Evolutionary conservation across 2,113 vertebrate genomes (phyloP).

Genomic region (Hyla sarda): DNA sequence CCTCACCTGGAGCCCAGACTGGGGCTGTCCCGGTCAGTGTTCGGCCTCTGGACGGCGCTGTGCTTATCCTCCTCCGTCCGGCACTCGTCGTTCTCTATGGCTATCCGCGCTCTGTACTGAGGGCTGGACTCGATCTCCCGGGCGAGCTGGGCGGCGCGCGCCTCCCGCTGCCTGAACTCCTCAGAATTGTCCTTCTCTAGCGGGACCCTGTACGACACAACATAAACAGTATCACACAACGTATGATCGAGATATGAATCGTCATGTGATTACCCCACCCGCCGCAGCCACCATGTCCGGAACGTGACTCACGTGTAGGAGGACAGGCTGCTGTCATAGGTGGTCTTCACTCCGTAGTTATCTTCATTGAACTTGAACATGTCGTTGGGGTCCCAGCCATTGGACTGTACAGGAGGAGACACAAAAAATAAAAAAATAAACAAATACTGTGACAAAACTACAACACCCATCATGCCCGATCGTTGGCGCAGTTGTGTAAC

Average conservation of each 20-base stretch:
- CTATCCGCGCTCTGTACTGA: slow-evolving; percentile 83
- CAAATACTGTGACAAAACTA: no score
- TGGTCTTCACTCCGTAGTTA: slow-evolving; percentile 90
- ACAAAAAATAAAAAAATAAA: no score
- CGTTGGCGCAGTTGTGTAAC: no score
- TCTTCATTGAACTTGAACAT: slow-evolving; percentile 94
- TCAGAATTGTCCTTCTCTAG: slow-evolving; percentile 87
- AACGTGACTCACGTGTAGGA: slow-evolving; percentile 86
- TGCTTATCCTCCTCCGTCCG: slow-evolving; percentile 88
- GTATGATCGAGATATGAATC: not conserved
- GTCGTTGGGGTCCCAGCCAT: slow-evolving; percentile 93
- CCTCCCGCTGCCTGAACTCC: slow-evolving; percentile 83
- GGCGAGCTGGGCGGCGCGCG: slow-evolving; percentile 84
- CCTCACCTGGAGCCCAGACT: slow-evolving; percentile 70
- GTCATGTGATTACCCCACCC: no score
- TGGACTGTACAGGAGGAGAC: slow-evolving; percentile 74
- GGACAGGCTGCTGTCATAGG: slow-evolving; percentile 89
- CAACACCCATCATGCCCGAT: no score
- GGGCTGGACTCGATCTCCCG: slow-evolving; percentile 89
- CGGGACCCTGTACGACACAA: slow-evolving; percentile 74
- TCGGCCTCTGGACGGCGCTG: slow-evolving; percentile 82
- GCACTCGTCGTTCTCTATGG: slow-evolving; percentile 88
- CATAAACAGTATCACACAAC: not conserved
- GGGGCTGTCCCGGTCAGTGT: slow-evolving; percentile 71
- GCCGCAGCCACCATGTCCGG: no score